Evolutionary conservation across 2,797 vertebrate genomes (phyloP).

Genomic region (Rhynchonycteris naso): DNA sequence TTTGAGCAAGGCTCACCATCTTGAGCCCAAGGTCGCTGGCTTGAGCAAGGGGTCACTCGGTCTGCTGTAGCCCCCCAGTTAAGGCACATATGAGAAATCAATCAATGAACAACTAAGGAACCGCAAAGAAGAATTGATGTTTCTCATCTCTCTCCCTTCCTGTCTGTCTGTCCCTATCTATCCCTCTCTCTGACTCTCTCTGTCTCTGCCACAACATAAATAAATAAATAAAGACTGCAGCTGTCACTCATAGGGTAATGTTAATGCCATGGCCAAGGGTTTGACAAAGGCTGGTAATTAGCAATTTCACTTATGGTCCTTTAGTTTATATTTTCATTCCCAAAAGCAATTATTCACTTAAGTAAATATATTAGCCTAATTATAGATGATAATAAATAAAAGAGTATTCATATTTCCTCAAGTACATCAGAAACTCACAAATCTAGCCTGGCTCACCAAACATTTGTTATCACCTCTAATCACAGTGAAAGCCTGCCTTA

Average conservation of each 20-base stretch:
- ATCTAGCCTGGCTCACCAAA: neutral
- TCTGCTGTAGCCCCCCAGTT: too few relatives aligned
- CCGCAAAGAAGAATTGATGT: too few relatives aligned
- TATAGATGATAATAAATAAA: neutral
- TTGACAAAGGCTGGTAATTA: neutral
- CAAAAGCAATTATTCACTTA: neutral
- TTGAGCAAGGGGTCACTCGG: too few relatives aligned
- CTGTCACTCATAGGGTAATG: neutral
- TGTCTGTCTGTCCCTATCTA: too few relatives aligned
- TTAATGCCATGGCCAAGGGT: neutral
- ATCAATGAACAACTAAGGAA: too few relatives aligned
- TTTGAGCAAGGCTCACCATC: too few relatives aligned
- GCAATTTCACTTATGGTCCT: neutral
- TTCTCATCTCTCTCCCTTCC: too few relatives aligned
- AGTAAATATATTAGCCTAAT: neutral
- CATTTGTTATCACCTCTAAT: neutral
- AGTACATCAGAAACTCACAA: neutral
- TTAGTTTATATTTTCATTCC: conserved; percentile 17
- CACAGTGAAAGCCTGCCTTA: neutral
- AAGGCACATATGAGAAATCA: too few relatives aligned
- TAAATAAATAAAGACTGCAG: neutral
- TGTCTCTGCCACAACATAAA: too few relatives aligned
- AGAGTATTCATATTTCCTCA: neutral
- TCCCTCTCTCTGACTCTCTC: too few relatives aligned
- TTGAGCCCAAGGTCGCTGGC: too few relatives aligned